Base-by-base conservation (phyloP, 1,140 invertebrate species). In the Euglossa dilemma region DNA sequence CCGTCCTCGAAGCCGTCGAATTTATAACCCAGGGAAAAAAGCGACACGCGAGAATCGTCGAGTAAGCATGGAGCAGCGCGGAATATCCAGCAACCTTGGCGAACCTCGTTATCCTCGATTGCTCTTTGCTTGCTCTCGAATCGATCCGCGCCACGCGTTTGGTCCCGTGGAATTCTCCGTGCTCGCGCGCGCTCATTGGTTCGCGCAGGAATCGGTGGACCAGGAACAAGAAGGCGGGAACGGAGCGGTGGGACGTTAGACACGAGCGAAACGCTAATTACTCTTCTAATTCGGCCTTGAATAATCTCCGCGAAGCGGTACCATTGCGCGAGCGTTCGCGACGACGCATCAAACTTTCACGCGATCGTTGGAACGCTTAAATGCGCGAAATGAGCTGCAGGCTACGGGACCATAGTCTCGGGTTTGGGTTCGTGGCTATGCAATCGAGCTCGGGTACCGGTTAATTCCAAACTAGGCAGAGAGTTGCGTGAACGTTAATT, bases 401-500 rank as follows among this genome's bases (percentile, higher is more conserved):
- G 54, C 80, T 70, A 52, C 64, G 20, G 36, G 71, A 25, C 36
- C 71, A 12, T 1, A 9, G 50, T 9, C 25, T 28, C 36, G 14
- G 25, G 23, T 6, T 2, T 50, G 28, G 23, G 43, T 66, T 56
- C 69, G 67, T 28, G 63, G 52, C 57, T 71, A 54, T 59, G 67
- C 63, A 45, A 79, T 72, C 50, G 81, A 63, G 82, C 74, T 71
- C 57, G 63, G 81, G 69, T 23, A n/a, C 61, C 71, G 61, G 82
- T 87, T 87, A 87, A 84, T 87, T 87, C 77, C 50, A 59, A 75
- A 69, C 77, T 70, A 61, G 73, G 67, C 80, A 78, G 82, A 84
- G 85, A 87, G 77, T 84, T 88, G 87, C 86, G 79, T 72, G 83
- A 79, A 88, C 74, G 79, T 88, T 87, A 80, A 88, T 88, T 80